These are phyloP conservation scores for Diglossa brunneiventris DNA, from an alignment of 2,113 vertebrate genomes.

Conservation along the genomic window DNA sequence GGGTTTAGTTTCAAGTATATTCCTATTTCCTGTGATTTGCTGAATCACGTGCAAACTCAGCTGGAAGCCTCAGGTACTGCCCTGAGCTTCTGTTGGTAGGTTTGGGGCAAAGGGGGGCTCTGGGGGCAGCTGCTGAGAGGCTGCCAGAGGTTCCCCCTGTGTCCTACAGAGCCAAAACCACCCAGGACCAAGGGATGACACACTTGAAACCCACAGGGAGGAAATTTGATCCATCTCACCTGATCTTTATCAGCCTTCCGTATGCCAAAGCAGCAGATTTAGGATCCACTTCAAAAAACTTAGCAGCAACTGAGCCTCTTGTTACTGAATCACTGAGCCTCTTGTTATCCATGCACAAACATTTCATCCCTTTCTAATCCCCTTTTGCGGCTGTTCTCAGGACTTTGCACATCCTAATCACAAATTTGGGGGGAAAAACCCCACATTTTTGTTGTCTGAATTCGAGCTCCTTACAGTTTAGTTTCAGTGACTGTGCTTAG, in stretches of 20 bases:
- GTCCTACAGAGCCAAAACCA: neutral
- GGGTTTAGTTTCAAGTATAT: neutral
- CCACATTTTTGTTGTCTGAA: neutral
- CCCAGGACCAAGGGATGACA: neutral
- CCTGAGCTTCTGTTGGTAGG: neutral
- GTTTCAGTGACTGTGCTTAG: neutral
- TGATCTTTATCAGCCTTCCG: neutral
- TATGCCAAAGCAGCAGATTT: neutral
- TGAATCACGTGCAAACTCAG: neutral
- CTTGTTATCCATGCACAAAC: neutral
- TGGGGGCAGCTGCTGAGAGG: neutral
- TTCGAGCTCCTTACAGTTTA: neutral
- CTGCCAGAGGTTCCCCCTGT: neutral
- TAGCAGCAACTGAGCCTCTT: neutral
- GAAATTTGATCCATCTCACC: neutral
- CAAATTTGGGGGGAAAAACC: neutral
- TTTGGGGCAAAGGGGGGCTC: neutral
- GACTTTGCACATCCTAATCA: neutral
- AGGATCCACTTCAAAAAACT: neutral
- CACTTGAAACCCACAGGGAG: neutral
- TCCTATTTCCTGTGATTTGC: neutral
- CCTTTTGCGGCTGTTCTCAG: neutral
- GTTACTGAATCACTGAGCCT: neutral
- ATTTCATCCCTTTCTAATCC: neutral
- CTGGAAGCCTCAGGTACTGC: neutral